phyloP scores from a whole-genome alignment of 2,113 vertebrate genomes.

The Thamnophis sirtalis region DNA sequence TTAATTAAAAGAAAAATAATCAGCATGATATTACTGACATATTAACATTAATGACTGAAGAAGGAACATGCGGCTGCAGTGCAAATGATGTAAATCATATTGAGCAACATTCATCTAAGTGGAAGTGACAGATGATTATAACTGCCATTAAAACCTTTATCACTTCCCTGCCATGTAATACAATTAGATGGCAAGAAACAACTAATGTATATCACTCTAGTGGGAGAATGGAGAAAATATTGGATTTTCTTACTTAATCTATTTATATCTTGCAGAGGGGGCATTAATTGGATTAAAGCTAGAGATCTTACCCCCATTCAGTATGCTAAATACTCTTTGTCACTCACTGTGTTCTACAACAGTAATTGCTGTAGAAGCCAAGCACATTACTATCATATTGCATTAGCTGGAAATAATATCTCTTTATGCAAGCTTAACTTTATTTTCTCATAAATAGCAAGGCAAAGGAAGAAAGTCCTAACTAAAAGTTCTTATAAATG shows the following conservation, averaged over 20 bases:
- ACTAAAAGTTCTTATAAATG: background rate
- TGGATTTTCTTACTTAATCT: slow-evolving; percentile 81
- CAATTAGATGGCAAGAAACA: slow-evolving; percentile 76
- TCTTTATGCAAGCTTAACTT: slow-evolving; percentile 16
- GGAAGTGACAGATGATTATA: slow-evolving; percentile 73
- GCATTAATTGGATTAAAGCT: slow-evolving; percentile 77
- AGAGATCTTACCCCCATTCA: slow-evolving; percentile 56
- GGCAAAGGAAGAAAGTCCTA: background rate
- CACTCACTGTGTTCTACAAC: slow-evolving; percentile 57
- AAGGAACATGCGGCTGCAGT: slow-evolving; percentile 22
- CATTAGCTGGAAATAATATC: slow-evolving; percentile 43
- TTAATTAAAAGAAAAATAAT: slow-evolving; percentile 30
- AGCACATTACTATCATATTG: slow-evolving; percentile 24
- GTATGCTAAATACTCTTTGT: slow-evolving; percentile 69
- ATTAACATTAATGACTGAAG: slow-evolving; percentile 18
- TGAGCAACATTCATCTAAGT: slow-evolving; percentile 63
- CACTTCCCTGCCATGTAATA: slow-evolving; percentile 74
- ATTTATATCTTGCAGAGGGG: slow-evolving; percentile 74
- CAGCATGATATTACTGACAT: slow-evolving; percentile 32
- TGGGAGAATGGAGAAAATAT: slow-evolving; percentile 75
- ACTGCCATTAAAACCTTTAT: slow-evolving; percentile 75
- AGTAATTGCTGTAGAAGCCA: slow-evolving; percentile 48
- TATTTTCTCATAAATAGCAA: slow-evolving; percentile 28
- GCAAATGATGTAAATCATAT: slow-evolving; percentile 67
- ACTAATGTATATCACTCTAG: slow-evolving; percentile 70